Evolutionary conservation across 2,888 invertebrate genomes (phyloP).

Genomic region (Sylvicola cinctus): DNA sequence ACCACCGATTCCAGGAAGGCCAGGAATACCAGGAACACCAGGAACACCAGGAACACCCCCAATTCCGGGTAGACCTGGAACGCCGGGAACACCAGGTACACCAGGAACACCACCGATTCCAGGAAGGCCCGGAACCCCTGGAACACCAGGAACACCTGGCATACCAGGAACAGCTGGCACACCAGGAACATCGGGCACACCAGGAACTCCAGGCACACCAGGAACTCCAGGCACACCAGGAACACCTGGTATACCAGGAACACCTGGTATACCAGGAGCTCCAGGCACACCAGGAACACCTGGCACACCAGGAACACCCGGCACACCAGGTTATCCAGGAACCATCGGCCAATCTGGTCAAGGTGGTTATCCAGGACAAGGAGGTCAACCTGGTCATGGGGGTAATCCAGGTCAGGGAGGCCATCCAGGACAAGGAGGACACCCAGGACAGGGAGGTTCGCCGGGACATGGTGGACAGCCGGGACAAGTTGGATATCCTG

Average conservation of each 20-base stretch:
- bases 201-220: slow-evolving; percentile 9
- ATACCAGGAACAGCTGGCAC: background rate
- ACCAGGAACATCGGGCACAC: background rate
- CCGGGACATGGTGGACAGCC: too few relatives aligned
- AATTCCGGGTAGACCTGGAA: slow-evolving; percentile 9
- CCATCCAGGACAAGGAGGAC: too few relatives aligned
- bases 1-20: too few relatives aligned
- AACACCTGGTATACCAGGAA: slow-evolving; percentile 21
- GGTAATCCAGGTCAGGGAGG: too few relatives aligned
- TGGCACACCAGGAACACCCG: slow-evolving; percentile 14
- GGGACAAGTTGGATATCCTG: too few relatives aligned
- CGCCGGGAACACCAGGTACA: slow-evolving; percentile 10
- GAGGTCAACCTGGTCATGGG: too few relatives aligned
- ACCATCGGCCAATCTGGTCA: slow-evolving; percentile 1
- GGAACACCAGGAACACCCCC: slow-evolving; percentile 9
- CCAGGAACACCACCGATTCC: slow-evolving; percentile 9
- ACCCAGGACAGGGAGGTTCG: too few relatives aligned
- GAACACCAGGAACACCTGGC: background rate
- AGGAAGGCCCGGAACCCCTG: background rate
- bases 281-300: slow-evolving; percentile 19
- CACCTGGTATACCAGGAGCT: slow-evolving; percentile 17
- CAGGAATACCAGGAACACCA: slow-evolving; percentile 8
- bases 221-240: slow-evolving; percentile 11
- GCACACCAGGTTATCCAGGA: slow-evolving; percentile 16
- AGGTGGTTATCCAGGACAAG: background rate